Conservation (phyloP, 1,140 invertebrate genomes). For the Danaus plexippus region DNA sequence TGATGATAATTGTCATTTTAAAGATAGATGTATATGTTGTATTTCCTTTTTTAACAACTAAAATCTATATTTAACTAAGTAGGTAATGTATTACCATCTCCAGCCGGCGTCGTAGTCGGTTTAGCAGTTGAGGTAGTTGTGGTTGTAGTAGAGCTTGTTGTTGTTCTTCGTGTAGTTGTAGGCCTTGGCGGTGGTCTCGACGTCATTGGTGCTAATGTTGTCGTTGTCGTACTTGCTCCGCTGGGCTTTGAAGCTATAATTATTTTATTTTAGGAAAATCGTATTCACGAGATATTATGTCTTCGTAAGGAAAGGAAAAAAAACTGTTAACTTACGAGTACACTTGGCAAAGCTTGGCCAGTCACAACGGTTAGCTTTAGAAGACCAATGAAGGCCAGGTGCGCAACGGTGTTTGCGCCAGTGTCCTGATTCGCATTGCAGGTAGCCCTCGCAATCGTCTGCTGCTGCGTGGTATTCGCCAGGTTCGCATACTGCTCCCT, state of each 20-base stretch:
- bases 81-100: constrained; percentile 15
- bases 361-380: constrained; percentile 77
- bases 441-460: constrained; percentile 81
- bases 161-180: constrained; percentile 36
- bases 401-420: constrained; percentile 80
- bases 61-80: too few relatives aligned
- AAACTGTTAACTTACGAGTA: constrained; percentile 37
- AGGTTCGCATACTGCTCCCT: constrained; percentile 71
- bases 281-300: too few relatives aligned
- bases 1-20: too few relatives aligned
- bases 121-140: constrained; percentile 26
- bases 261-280: too few relatives aligned
- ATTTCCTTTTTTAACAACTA: too few relatives aligned
- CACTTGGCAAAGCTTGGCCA: constrained; percentile 84
- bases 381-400: constrained; percentile 86
- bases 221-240: constrained; percentile 45
- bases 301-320: constrained; percentile 1
- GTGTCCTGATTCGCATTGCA: constrained; percentile 80
- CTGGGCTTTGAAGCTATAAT: constrained; percentile 34
- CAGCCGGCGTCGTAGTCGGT: constrained; percentile 13
- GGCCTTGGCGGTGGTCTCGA: constrained; percentile 45
- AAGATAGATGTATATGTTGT: too few relatives aligned
- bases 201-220: constrained; percentile 52
- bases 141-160: constrained; percentile 31
- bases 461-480: constrained; percentile 79